Base-by-base conservation (phyloP, 2,888 invertebrate species). In the Cephus nigrinus region DNA sequence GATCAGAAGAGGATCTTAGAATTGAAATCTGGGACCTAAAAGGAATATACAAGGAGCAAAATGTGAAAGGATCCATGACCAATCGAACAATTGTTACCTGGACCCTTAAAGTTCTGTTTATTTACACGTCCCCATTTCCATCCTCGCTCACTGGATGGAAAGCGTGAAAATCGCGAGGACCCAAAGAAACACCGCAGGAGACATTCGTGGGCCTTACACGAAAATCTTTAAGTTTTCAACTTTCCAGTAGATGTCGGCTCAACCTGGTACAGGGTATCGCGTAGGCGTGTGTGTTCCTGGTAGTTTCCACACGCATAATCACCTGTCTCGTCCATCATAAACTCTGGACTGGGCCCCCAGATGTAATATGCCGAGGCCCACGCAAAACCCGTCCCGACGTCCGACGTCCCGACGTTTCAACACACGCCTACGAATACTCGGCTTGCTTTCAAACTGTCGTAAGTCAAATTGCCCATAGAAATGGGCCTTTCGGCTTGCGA, bases 251-350 rank as follows among this genome's bases (percentile, higher is more conserved):
- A 55, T 23, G 55, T 55, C 55, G 55, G 55, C 55, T 55, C 55
- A 23, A 23, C 55, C 23, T 2, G 23, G 71, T 23, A 33, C 31
- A 71, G 31, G 32, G 31, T 71, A 32, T 71, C 71, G n/a, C 23
- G 55, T 55, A 78, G 74, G 36, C 82, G 81, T 83, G 81, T 74
- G 33, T 33, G 71, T 80, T 81, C 84, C 85, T 88, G 87, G 86
- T 89, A 88, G 89, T 90, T 90, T 89, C 87, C 87, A 88, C 89
- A 88, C 88, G 88, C 89, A 88, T 90, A 90, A 90, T 90, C 90
- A 90, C 90, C 90, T 90, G 90, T 90, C 90, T 90, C 90, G 89
- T 90, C 87, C 90, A 90, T 90, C 90, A 90, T 90, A 89, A 88
- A 84, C 78, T 80, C 83, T 84, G 81, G 81, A 81, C 84, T 82